A percentile compares a stretch with the other conserved stretches of the same genome.
Conservation (phyloP, 2,113 vertebrate genomes). For the human region GRCh38 chr4:79505001-79505500, state of each 20-base stretch:
- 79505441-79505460: constrained; percentile 81
- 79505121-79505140: constrained; percentile 44
- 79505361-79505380: background rate
- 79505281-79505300: constrained; percentile 30
- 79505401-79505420: constrained; percentile 66
- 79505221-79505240: constrained; percentile 1
- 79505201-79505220: constrained; percentile 22
- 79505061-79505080: background rate
- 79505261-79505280: constrained; percentile 8
- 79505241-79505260: constrained; percentile 8
- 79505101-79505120: background rate
- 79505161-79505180: background rate
- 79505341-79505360: constrained; percentile 52
- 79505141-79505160: constrained; percentile 44
- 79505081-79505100: constrained; percentile 33
- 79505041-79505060: background rate
- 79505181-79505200: constrained; percentile 52
- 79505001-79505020: background rate
- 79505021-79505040: background rate
- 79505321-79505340: background rate
- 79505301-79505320: background rate
- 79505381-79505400: constrained; percentile 64
- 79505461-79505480: constrained; percentile 79
- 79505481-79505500: constrained; percentile 80
- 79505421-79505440: constrained; percentile 78